Percentiles rank a stretch among this genome's conserved stretches.
phyloP scores from a whole-genome alignment of 2,888 invertebrate species.

The Psylliodes chrysocephalus region DNA sequence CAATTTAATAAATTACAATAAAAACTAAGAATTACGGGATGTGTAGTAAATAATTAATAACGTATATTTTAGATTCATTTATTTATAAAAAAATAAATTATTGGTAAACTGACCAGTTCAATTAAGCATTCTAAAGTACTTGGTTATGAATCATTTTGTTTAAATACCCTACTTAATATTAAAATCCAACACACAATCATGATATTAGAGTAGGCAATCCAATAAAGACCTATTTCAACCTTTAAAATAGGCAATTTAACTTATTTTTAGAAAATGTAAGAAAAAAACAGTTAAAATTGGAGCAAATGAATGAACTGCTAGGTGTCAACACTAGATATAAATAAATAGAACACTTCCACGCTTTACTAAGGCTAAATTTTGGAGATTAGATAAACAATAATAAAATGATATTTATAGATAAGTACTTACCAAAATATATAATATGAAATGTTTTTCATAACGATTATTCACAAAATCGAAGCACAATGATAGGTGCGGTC shows the following conservation, averaged over 20 bases:
- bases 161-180: background rate
- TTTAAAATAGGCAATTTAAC: background rate
- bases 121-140: background rate
- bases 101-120: conserved; percentile 9
- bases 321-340: conserved; percentile 29
- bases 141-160: conserved; percentile 8
- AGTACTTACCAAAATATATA: conserved; percentile 57
- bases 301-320: conserved; percentile 30
- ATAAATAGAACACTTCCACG: conserved; percentile 4
- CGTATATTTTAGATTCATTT: background rate
- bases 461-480: conserved; percentile 58
- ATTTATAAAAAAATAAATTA: background rate
- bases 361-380: background rate
- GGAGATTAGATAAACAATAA: conserved; percentile 4
- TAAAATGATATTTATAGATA: conserved; percentile 35
- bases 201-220: background rate
- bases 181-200: background rate
- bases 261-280: conserved; percentile 7
- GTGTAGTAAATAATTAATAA: background rate
- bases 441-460: conserved; percentile 58
- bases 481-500: conserved; percentile 62
- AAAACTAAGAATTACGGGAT: background rate
- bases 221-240: background rate
- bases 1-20: background rate
- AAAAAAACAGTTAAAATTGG: conserved; percentile 30